Conservation (phyloP, 2,888 invertebrate genomes). For the Silvanus unidentatus region DNA sequence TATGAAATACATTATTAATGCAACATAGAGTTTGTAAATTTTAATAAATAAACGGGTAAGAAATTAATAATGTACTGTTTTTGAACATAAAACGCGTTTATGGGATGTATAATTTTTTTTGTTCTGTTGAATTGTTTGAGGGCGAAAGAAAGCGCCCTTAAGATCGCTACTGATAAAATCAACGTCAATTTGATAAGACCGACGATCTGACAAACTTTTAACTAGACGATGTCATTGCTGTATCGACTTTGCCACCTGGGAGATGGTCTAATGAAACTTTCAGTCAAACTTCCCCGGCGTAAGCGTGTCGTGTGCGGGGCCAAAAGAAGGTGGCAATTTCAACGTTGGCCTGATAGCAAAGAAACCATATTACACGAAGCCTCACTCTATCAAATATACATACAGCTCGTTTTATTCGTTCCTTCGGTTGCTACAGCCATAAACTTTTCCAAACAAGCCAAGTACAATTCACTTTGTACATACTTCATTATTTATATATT, state of each 20-base stretch:
- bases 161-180: conserved; percentile 2
- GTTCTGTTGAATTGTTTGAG: background rate
- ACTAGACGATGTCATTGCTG: conserved; percentile 18
- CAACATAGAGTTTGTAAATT: too few species aligned
- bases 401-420: conserved; percentile 15
- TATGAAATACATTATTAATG: conserved; percentile 7
- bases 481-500: conserved; percentile 5
- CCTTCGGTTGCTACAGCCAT: conserved; percentile 11
- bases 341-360: conserved; percentile 17
- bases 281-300: conserved; percentile 22
- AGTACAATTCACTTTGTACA: conserved; percentile 3
- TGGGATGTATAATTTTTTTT: too few species aligned
- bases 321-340: conserved; percentile 22
- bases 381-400: conserved; percentile 25
- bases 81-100: too few species aligned
- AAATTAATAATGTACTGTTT: too few species aligned
- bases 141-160: background rate
- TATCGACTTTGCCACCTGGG: conserved; percentile 22
- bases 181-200: conserved; percentile 26
- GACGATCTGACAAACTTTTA: conserved; percentile 28
- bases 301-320: background rate
- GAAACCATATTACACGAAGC: conserved; percentile 20
- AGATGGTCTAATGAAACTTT: conserved; percentile 29
- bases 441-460: conserved; percentile 7
- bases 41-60: too few species aligned